A percentile compares a stretch with the other conserved stretches of the same genome.
Evolutionary conservation across 1,140 invertebrate species (phyloP).

Genomic region (Listronotus bonariensis): DNA sequence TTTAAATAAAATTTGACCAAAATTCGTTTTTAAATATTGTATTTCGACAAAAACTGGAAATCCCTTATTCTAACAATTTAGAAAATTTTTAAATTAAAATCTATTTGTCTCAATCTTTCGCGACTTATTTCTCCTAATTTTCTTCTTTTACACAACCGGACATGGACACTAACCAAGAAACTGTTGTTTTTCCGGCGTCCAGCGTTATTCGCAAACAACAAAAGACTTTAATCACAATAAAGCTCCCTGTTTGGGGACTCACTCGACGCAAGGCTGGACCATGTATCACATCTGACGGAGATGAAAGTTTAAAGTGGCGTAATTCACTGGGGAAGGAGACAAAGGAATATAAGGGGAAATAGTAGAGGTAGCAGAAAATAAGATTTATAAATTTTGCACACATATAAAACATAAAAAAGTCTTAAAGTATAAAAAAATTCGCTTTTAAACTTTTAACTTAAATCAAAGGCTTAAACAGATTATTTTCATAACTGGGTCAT

Average conservation of each 20-base stretch:
- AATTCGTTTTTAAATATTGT: no score
- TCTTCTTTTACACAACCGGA: not conserved
- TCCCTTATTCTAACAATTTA: no score
- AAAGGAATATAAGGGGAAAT: not conserved
- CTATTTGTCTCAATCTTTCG: not conserved
- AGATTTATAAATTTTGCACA: not conserved
- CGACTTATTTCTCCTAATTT: not conserved
- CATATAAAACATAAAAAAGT: not conserved
- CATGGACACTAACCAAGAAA: not conserved
- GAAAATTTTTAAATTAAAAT: no score
- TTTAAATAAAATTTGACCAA: no score
- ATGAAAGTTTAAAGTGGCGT: conserved; percentile 31
- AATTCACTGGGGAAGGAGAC: conserved; percentile 14
- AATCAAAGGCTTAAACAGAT: no score
- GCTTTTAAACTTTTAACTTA: no score
- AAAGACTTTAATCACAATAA: conserved; percentile 31
- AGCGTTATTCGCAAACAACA: conserved; percentile 11
- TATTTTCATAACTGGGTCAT: no score
- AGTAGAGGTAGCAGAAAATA: not conserved
- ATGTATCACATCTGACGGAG: conserved; percentile 24
- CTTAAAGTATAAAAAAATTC: no score
- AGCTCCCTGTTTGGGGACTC: conserved; percentile 16
- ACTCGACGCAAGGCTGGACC: conserved; percentile 21
- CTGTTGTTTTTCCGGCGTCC: conserved; percentile 16
- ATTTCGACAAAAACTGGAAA: no score